phyloP scores from a whole-genome alignment of 2,888 invertebrate species.

The Ormyrus thymus region DNA sequence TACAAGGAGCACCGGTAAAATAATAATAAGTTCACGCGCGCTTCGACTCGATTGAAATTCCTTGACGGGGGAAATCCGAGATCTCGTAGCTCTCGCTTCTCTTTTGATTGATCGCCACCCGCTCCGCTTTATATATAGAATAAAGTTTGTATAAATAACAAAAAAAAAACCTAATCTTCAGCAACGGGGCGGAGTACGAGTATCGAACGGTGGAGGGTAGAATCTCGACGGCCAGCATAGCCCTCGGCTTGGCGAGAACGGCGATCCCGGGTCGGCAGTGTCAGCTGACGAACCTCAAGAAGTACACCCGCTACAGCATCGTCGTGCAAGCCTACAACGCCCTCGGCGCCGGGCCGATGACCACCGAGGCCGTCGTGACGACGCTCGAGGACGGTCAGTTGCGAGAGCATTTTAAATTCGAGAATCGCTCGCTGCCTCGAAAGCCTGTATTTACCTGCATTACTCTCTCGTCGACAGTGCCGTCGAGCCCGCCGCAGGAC shows the following conservation, averaged over 20 bases:
- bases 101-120: too few species aligned
- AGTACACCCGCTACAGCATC: slow-evolving; percentile 77
- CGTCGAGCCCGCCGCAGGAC: slow-evolving; percentile 89
- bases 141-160: too few species aligned
- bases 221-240: slow-evolving; percentile 71
- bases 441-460: too few species aligned
- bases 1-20: slow-evolving; percentile 80
- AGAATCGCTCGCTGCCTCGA: too few species aligned
- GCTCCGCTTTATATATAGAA: too few species aligned
- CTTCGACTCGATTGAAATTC: too few species aligned
- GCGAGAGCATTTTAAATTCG: neutral
- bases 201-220: slow-evolving; percentile 72
- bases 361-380: slow-evolving; percentile 76
- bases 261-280: slow-evolving; percentile 72
- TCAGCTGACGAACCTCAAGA: slow-evolving; percentile 74
- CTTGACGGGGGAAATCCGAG: too few species aligned
- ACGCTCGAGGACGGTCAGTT: slow-evolving; percentile 77
- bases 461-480: slow-evolving; percentile 78
- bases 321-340: slow-evolving; percentile 77
- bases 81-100: too few species aligned
- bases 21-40: neutral
- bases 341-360: slow-evolving; percentile 76
- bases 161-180: slow-evolving; percentile 53
- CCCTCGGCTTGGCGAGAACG: slow-evolving; percentile 70
- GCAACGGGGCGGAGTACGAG: slow-evolving; percentile 67